These are phyloP conservation scores for Orius insidiosus DNA, from an alignment of 1,140 invertebrate species.

Conservation along the genomic window DNA sequence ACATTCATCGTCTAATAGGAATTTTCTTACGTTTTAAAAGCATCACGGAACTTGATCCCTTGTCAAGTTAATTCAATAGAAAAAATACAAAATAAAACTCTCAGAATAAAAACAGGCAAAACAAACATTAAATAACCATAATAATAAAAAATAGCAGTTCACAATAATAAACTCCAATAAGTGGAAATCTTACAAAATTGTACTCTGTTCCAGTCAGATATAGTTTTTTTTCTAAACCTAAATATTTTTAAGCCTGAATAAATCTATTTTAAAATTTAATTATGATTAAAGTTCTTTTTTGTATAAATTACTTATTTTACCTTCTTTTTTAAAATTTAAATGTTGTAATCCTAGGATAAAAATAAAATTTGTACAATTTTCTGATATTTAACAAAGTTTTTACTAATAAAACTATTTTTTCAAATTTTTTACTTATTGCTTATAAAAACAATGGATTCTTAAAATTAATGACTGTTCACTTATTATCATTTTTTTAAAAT, in stretches of 20 bases:
- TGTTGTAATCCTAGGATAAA: slow-evolving; percentile 19
- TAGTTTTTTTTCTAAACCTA: slow-evolving; percentile 22
- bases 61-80: slow-evolving; percentile 17
- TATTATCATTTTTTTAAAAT: slow-evolving; percentile 18
- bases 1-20: slow-evolving; percentile 21
- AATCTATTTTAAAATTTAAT: slow-evolving; percentile 19
- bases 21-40: slow-evolving; percentile 31
- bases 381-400: slow-evolving; percentile 20
- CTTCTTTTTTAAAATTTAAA: slow-evolving; percentile 20
- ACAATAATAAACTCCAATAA: slow-evolving; percentile 18
- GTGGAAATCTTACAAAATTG: slow-evolving; percentile 20
- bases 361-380: slow-evolving; percentile 21
- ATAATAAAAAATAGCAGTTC: slow-evolving; percentile 20
- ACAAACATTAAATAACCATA: slow-evolving; percentile 19
- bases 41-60: slow-evolving; percentile 19
- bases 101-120: slow-evolving; percentile 20
- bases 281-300: slow-evolving; percentile 18
- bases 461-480: slow-evolving; percentile 22
- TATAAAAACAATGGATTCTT: slow-evolving; percentile 21
- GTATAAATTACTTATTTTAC: slow-evolving; percentile 19
- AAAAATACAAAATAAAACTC: slow-evolving; percentile 21
- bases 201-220: slow-evolving; percentile 20
- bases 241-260: slow-evolving; percentile 21
- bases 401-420: slow-evolving; percentile 18
- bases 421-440: slow-evolving; percentile 20